Base-by-base conservation (phyloP, 2,888 invertebrate species). In the Pseudanteris insignis region DNA sequence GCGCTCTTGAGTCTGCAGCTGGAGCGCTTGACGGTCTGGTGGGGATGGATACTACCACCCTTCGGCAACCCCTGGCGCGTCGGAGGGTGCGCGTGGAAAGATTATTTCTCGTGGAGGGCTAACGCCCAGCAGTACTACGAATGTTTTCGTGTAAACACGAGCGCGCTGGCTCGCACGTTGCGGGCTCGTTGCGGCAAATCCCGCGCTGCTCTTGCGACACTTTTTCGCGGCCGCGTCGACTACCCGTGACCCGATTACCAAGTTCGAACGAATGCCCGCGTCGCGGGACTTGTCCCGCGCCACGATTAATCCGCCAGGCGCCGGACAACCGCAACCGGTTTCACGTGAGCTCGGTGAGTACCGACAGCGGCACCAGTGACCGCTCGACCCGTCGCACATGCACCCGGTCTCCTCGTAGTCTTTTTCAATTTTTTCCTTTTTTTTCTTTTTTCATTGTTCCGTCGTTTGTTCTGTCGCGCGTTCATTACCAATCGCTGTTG, bases 51-150 rank as follows among this genome's bases (percentile, higher is more conserved):
- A 40, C 54, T 33, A 30, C 54, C 54, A 54, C 61, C 61, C 54
- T 48, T 47, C 37, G 40, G 44, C 34, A 41, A 50, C 57, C 51
- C 59, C 50, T 44, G 46, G 48, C 58, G 63, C 63, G 51, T 46
- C 48, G 44, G 59, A 67, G 69, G 65, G 59, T 67, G 69, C 65
- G 71, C 70, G 55, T 43, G 46, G 60, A 40, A 51, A 61, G 63
- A 57, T 46, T 25, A 48, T 57, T 59, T 59, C 57, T 46, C 57
- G 54, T 47, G 48, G 63, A 54, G 50, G 50, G 61, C 61, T 61
- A 61, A 61, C 61, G 61, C 61, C 61, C 61, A 61, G 61, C 54
- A 60, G 53, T 60, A 38, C 50, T 55, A 61, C 55, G 61, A 50
- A 61, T 61, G 61, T 55, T 61, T 61, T 55, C 61, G 61, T 51